A percentile compares a stretch with the other conserved stretches of the same genome.
Evolutionary conservation across 2,797 vertebrate species (phyloP).

Genomic region (Linurgus olivaceus): DNA sequence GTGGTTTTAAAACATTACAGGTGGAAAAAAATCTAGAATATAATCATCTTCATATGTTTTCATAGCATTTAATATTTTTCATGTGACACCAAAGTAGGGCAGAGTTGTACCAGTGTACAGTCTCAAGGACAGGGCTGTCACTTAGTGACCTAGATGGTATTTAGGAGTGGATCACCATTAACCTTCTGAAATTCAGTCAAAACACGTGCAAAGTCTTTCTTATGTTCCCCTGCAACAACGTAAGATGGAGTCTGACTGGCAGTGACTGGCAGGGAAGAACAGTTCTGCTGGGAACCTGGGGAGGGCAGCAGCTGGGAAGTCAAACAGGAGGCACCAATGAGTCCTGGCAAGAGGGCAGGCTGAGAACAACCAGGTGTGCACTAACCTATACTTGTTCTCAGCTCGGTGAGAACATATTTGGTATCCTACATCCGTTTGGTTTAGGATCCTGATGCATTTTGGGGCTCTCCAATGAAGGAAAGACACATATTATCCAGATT

Average conservation of each 20-base stretch:
- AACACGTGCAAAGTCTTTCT: neutral
- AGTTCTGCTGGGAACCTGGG: neutral
- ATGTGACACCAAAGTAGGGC: neutral
- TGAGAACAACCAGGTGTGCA: neutral
- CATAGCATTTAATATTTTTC: neutral
- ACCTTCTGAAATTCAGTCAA: neutral
- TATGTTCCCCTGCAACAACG: neutral
- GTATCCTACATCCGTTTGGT: neutral
- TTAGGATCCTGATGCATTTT: neutral
- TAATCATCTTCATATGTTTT: neutral
- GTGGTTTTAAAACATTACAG: neutral
- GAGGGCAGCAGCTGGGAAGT: neutral
- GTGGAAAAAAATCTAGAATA: neutral
- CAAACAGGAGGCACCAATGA: neutral
- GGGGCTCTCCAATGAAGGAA: neutral
- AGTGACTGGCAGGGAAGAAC: neutral
- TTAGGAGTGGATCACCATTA: neutral
- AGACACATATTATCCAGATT: neutral
- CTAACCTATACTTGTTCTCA: neutral
- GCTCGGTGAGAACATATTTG: neutral
- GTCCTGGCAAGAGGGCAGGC: neutral
- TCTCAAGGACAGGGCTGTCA: neutral
- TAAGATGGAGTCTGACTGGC: neutral
- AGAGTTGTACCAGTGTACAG: neutral
- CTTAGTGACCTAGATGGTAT: neutral